Conservation (phyloP, 2,888 invertebrate genomes). For the Pristionchus maxplancki region DNA sequence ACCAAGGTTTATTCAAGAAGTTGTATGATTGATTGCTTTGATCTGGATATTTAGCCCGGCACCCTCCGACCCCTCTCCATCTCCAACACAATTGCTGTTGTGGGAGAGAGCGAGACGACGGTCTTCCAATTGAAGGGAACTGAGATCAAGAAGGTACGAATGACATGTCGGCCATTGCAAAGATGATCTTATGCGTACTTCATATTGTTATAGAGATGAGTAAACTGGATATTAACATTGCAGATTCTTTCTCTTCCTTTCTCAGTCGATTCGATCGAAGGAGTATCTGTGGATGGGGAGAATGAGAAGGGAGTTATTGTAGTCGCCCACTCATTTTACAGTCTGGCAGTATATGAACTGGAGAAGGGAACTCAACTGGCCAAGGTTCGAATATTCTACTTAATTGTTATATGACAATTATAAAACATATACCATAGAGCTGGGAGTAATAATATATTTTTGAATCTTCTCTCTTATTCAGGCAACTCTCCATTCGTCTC, state of each 20-base stretch:
- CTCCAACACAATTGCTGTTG: slow-evolving; percentile 14
- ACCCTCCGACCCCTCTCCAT: slow-evolving; percentile 13
- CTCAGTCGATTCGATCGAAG: slow-evolving; percentile 35
- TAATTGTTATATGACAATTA: neutral
- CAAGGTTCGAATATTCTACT: neutral
- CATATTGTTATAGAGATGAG: too few species aligned
- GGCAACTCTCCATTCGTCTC: slow-evolving; percentile 38
- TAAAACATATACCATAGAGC: too few species aligned
- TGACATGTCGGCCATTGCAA: too few species aligned
- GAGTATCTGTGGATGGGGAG: slow-evolving; percentile 23
- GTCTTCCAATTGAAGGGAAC: slow-evolving; percentile 6
- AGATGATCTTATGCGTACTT: too few species aligned
- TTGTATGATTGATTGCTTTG: neutral
- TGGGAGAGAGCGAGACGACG: neutral
- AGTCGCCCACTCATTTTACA: neutral
- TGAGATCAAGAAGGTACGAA: slow-evolving; percentile 22
- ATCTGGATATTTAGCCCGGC: neutral
- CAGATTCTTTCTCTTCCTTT: neutral
- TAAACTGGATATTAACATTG: neutral
- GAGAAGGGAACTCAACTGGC: slow-evolving; percentile 24
- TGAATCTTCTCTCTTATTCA: neutral
- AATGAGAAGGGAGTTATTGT: slow-evolving; percentile 3
- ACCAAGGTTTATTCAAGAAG: neutral
- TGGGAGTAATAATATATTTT: neutral
- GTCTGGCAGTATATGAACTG: slow-evolving; percentile 7